These are phyloP conservation scores for Zootoca vivipara DNA, from an alignment of 2,113 vertebrate genomes.

Conservation along the genomic window DNA sequence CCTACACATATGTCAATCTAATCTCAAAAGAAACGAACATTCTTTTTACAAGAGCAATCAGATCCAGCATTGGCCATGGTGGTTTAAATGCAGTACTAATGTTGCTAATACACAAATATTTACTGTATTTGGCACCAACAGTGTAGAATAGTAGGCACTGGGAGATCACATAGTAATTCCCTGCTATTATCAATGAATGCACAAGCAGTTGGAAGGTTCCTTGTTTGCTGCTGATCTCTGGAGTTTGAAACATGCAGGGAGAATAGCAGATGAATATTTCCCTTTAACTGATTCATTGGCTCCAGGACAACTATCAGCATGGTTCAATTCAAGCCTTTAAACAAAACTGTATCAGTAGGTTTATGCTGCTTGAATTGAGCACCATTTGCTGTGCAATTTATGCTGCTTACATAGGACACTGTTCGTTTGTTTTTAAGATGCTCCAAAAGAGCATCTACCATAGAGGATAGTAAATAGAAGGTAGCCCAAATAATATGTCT, in stretches of 20 bases:
- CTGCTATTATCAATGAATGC: accelerated
- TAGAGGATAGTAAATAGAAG: neutral
- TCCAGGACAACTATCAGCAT: neutral
- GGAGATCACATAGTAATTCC: neutral
- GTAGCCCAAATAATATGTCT: neutral
- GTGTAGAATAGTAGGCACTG: neutral
- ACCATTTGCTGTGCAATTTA: neutral
- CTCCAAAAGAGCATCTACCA: neutral
- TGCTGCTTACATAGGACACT: neutral
- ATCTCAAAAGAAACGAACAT: neutral
- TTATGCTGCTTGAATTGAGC: neutral
- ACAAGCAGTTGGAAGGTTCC: neutral
- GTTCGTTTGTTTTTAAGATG: neutral
- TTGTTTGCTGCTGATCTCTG: conserved; percentile 3
- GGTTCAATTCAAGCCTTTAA: neutral
- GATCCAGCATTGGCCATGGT: accelerated
- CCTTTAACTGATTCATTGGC: neutral
- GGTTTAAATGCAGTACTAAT: neutral
- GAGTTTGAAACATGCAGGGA: neutral
- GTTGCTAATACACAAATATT: neutral
- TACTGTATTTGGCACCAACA: neutral
- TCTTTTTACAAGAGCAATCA: neutral
- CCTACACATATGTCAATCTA: neutral
- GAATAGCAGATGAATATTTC: conserved; percentile 6
- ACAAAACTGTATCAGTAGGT: neutral